Percentiles rank a stretch among this genome's conserved stretches.
Evolutionary conservation across 2,113 vertebrate genomes (phyloP).

Genomic region (Donacobius atricapilla): DNA sequence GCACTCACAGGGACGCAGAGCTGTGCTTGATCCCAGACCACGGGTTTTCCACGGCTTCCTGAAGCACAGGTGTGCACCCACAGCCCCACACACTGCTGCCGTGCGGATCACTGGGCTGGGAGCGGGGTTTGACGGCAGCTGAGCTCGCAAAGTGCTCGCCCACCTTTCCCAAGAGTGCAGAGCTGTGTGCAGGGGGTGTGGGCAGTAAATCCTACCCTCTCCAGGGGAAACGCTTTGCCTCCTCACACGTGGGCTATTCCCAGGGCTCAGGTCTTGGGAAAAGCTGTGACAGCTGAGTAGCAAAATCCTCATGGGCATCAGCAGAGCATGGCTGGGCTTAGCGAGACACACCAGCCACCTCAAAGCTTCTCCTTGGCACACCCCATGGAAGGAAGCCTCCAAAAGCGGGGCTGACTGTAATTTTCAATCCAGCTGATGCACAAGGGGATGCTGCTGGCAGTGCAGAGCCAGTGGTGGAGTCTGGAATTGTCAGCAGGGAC

Average conservation of each 20-base stretch:
- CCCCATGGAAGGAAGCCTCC: background rate
- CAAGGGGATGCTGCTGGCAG: background rate
- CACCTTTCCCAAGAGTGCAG: accelerated
- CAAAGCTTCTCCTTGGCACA: background rate
- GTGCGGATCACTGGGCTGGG: accelerated
- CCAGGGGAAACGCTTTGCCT: accelerated
- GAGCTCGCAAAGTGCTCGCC: background rate
- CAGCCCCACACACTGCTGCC: background rate
- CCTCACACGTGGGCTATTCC: accelerated
- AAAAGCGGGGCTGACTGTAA: accelerated
- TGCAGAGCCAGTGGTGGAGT: background rate
- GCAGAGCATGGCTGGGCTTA: background rate
- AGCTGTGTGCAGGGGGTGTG: accelerated
- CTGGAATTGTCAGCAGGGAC: background rate
- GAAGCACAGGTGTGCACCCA: background rate
- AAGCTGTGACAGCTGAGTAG: background rate
- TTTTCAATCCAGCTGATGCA: background rate
- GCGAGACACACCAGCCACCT: background rate
- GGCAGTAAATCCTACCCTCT: background rate
- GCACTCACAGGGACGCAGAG: background rate
- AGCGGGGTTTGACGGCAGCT: background rate
- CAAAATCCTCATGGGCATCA: background rate
- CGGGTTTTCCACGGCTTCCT: background rate
- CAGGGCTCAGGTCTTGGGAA: background rate
- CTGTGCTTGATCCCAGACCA: background rate